Evolutionary conservation across 1,140 invertebrate genomes (phyloP), one percentile per base, ranked within the genome.

Genomic region (Hesperophylax magnus): DNA sequence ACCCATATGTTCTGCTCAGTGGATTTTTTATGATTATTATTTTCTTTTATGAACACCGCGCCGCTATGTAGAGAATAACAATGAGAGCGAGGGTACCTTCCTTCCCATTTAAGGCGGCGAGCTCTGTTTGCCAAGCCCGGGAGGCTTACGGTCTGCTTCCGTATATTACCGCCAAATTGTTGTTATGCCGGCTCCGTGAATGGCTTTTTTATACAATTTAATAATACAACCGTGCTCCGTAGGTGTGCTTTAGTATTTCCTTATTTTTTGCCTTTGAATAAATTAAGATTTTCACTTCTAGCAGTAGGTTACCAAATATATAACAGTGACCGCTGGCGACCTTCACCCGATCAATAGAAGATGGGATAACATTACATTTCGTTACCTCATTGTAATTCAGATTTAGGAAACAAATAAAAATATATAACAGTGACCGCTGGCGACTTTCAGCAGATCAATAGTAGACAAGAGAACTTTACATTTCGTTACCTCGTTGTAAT

Each of bases 1-100:
- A 78, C 81, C 81, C 83, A 84, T 84, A 84, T 80, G 83, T 84
- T 80, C 78, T 81, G 83, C 81, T 84, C 83, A 84, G 81, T 84
- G 81, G 83, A 82, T 84, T 84, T 84, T 84, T 84, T 84, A 84
- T 84, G 83, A 84, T 84, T 84, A 84, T 84, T 84, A 84, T 84
- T 84, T 84, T 84, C 83, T 84, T 84, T 84, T 84, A 84, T 84
- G 83, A 84, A 84, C 81, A 80, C 83, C 74, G 81, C 80, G 27
- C 78, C 67, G 80, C 75, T 65, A 69, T 78, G 81, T 76, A 61
- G 69, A 39, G 83, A 84, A 84, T 84, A 84, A 82, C 83, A 84
- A 84, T 82, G 83, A 84, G 83, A 80, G 58, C 24, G 18, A n/a
- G 60, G n/a, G 67, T 78, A 78, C 76, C 76, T 78, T 78, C 52